Percentiles rank a stretch among this genome's conserved stretches.
These are phyloP conservation scores for Margaritifera margaritifera DNA, from an alignment of 2,888 invertebrate genomes.

Conservation along the genomic window DNA sequence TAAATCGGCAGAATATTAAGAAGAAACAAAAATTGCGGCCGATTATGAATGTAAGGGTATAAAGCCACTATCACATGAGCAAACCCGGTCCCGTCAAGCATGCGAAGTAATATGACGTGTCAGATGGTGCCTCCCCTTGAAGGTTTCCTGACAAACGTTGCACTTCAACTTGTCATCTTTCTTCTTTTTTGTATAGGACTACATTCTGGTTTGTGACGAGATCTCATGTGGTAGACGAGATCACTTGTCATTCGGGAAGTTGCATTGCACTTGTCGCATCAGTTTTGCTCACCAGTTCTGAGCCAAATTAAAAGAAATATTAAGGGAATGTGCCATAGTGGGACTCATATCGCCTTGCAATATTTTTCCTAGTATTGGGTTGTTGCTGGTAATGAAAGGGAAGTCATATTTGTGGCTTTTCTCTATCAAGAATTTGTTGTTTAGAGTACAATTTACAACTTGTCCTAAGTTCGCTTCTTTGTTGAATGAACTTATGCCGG, in stretches of 20 bases:
- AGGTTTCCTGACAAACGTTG: conserved; percentile 95
- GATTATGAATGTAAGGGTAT: no score
- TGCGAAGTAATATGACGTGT: conserved; percentile 98
- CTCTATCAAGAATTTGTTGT: conserved; percentile 31
- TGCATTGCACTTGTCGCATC: conserved; percentile 98
- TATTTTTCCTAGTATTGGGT: conserved; percentile 71
- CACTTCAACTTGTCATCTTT: conserved; percentile 94
- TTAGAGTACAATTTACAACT: no score
- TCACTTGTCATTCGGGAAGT: conserved; percentile 98
- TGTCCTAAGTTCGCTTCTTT: no score
- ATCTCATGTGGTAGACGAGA: conserved; percentile 96
- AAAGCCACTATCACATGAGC: no score
- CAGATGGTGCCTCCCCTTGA: conserved; percentile 94
- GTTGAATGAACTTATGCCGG: no score
- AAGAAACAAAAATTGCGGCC: no score
- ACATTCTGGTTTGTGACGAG: conserved; percentile 73
- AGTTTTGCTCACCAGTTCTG: conserved; percentile 99
- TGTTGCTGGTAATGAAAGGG: conserved; percentile 49
- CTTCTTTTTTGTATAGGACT: conserved; percentile 78
- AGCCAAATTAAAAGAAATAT: conserved; percentile 54
- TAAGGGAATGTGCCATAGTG: conserved; percentile 46
- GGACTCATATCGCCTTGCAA: conserved; percentile 76
- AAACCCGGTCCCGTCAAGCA: no score
- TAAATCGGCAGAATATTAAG: no score
- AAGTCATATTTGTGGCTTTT: conserved; percentile 30